Percentiles rank a stretch among this genome's conserved stretches.
Evolutionary conservation across 2,797 vertebrate genomes (phyloP).

Genomic region (Carcharodon carcharias): DNA sequence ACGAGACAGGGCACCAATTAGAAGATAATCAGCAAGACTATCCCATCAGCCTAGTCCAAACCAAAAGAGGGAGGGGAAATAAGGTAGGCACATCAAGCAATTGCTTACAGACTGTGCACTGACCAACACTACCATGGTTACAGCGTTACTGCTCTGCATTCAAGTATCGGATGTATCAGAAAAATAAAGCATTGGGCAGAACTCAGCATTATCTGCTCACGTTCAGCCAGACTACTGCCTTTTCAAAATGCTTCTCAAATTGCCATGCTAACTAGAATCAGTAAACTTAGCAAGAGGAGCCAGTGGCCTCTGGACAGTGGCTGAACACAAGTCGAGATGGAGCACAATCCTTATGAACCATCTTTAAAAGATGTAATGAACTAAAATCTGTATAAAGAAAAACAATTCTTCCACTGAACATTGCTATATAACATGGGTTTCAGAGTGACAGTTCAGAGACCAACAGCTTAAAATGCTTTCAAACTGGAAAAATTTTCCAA

Average conservation of each 20-base stretch:
- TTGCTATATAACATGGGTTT: neutral
- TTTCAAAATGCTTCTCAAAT: conserved; percentile 3
- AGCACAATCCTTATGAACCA: neutral
- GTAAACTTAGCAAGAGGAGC: neutral
- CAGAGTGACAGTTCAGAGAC: conserved; percentile 18
- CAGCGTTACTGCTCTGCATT: conserved; percentile 33
- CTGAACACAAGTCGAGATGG: neutral
- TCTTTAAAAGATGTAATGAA: conserved; percentile 19
- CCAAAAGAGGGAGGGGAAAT: conserved; percentile 22
- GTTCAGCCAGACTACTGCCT: neutral
- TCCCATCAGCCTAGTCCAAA: conserved; percentile 29
- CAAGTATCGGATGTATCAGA: neutral
- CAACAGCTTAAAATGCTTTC: conserved; percentile 24
- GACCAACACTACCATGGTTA: conserved; percentile 32
- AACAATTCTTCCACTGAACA: neutral
- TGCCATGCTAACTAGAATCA: conserved; percentile 12
- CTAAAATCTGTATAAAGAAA: neutral
- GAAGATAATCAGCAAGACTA: conserved; percentile 21
- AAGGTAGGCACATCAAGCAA: conserved; percentile 24
- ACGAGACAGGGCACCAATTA: conserved; percentile 21
- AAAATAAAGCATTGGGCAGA: conserved; percentile 1
- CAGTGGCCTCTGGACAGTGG: neutral
- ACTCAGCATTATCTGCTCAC: neutral
- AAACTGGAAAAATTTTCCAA: conserved; percentile 20
- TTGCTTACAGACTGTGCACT: conserved; percentile 34